Percentiles rank a stretch among this genome's conserved stretches.
phyloP scores from a whole-genome alignment of 1,140 invertebrate genomes.

The Chrysomallon squamiferum region DNA sequence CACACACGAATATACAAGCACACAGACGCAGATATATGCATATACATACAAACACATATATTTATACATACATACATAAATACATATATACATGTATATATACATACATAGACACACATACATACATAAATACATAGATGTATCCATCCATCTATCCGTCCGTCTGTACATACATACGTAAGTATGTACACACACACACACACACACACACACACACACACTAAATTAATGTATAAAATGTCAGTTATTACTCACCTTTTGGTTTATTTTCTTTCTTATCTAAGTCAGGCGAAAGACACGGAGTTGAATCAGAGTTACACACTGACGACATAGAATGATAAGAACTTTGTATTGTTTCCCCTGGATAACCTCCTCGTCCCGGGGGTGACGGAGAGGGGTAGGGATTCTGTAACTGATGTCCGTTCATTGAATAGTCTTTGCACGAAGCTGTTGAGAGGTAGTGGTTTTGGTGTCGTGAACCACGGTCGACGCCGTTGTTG shows the following conservation, averaged over 20 bases:
- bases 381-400: constrained; percentile 13
- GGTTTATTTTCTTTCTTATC: constrained; percentile 51
- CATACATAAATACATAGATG: too few relatives aligned
- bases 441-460: constrained; percentile 1
- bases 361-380: constrained; percentile 11
- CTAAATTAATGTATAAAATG: too few relatives aligned
- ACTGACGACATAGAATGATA: constrained; percentile 18
- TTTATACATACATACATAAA: too few relatives aligned
- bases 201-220: too few relatives aligned
- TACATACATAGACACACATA: too few relatives aligned
- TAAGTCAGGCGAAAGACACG: constrained; percentile 43
- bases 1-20: too few relatives aligned
- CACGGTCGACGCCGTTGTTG: constrained; percentile 9
- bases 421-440: constrained; percentile 4
- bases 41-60: too few relatives aligned
- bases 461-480: not conserved
- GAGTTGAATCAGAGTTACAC: constrained; percentile 24
- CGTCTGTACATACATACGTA: too few relatives aligned
- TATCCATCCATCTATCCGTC: too few relatives aligned
- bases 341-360: constrained; percentile 6
- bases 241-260: constrained; percentile 31
- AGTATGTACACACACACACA: too few relatives aligned
- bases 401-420: constrained; percentile 2
- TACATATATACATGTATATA: too few relatives aligned
- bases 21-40: too few relatives aligned